phyloP scores from a whole-genome alignment of 2,888 invertebrate species.

The Ennomos fuscantarius region DNA sequence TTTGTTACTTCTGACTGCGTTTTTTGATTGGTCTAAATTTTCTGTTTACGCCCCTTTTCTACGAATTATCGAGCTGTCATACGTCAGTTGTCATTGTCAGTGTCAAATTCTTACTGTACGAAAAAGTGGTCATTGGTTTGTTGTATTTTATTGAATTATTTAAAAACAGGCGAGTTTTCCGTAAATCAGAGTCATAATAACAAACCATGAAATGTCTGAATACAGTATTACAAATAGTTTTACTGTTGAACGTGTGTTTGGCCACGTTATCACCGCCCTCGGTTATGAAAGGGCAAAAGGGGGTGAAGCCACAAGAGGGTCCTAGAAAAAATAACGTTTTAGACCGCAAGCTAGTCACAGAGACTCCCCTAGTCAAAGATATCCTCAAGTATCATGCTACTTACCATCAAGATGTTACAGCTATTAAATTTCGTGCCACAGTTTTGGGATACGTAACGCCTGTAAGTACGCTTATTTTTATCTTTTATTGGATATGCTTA shows the following conservation, averaged over 20 bases:
- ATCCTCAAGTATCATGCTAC: constrained; percentile 91
- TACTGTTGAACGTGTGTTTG: constrained; percentile 68
- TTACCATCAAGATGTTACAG: constrained; percentile 89
- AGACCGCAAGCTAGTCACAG: constrained; percentile 88
- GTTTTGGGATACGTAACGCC: constrained; percentile 97
- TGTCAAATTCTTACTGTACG: no score
- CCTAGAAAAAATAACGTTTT: constrained; percentile 87
- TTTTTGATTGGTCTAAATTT: constrained; percentile 14
- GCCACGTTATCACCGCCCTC: constrained; percentile 78
- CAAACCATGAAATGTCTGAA: constrained; percentile 68
- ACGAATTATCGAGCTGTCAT: constrained; percentile 21
- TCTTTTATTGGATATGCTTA: not conserved
- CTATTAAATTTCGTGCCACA: constrained; percentile 88
- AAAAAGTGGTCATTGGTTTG: no score
- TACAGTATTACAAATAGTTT: constrained; percentile 62
- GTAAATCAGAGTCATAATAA: not conserved
- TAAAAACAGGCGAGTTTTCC: not conserved
- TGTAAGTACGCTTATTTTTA: constrained; percentile 64
- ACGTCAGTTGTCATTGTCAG: not conserved
- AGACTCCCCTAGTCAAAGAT: constrained; percentile 88
- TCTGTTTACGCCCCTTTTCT: constrained; percentile 15
- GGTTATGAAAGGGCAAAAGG: constrained; percentile 76
- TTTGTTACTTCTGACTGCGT: constrained; percentile 12
- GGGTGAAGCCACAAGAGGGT: constrained; percentile 81
- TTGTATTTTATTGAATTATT: constrained; percentile 3